Conservation (phyloP, 2,113 vertebrate species). For the Typhlomys cinereus region DNA sequence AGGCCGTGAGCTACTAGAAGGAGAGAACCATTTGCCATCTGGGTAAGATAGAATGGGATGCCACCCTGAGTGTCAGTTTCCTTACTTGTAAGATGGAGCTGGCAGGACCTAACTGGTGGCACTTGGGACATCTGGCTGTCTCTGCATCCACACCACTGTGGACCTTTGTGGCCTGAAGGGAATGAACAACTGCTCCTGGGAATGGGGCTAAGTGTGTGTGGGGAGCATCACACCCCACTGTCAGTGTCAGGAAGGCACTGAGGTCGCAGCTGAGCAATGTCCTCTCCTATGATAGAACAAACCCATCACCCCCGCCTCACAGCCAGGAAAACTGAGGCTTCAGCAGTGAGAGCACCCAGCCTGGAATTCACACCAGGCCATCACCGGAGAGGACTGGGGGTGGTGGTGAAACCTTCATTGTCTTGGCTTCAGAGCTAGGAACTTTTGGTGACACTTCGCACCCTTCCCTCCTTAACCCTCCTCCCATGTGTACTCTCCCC, state of each 20-base stretch:
- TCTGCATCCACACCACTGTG: background rate
- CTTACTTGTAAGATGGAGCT: constrained; percentile 4
- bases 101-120: background rate
- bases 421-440: too few species aligned
- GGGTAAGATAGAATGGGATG: background rate
- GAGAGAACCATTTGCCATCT: background rate
- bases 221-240: background rate
- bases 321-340: constrained; percentile 34
- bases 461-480: too few species aligned
- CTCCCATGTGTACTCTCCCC: too few species aligned
- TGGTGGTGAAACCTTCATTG: background rate
- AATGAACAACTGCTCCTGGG: background rate
- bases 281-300: background rate
- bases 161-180: background rate
- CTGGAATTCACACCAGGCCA: background rate
- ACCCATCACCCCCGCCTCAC: background rate
- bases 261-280: background rate
- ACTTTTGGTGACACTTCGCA: too few species aligned
- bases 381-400: too few species aligned
- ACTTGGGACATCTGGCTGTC: background rate
- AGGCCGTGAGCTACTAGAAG: background rate
- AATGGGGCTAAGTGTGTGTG: background rate
- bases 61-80: background rate
- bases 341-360: background rate
- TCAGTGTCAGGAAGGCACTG: constrained; percentile 34